These are phyloP conservation scores for Sapajus apella DNA, from an alignment of 2,113 vertebrate genomes.

Conservation along the genomic window DNA sequence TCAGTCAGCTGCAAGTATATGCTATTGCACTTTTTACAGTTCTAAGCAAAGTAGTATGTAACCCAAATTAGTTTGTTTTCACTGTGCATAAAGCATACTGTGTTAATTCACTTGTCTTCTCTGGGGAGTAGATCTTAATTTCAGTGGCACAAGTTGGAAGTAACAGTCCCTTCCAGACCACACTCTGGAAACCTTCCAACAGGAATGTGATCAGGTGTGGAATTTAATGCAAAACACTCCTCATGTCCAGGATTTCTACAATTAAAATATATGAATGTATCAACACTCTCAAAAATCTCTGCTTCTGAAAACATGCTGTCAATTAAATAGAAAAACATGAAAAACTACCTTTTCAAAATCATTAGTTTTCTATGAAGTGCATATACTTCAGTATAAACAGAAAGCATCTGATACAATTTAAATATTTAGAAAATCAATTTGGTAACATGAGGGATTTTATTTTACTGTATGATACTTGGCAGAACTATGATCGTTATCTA, in stretches of 20 bases:
- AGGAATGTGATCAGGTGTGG: constrained; percentile 80
- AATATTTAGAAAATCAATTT: constrained; percentile 5
- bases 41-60: constrained; percentile 70
- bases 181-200: constrained; percentile 83
- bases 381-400: background rate
- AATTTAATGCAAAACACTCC: constrained; percentile 81
- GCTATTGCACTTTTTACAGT: constrained; percentile 66
- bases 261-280: constrained; percentile 79
- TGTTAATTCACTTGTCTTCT: constrained; percentile 87
- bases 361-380: background rate
- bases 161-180: constrained; percentile 78
- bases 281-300: constrained; percentile 68
- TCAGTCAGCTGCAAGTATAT: background rate
- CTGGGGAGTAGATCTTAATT: constrained; percentile 85
- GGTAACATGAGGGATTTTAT: background rate
- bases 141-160: constrained; percentile 84
- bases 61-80: constrained; percentile 79
- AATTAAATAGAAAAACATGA: constrained; percentile 7
- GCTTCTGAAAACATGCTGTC: constrained; percentile 53
- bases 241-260: constrained; percentile 75
- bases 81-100: constrained; percentile 79
- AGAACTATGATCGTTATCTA: background rate
- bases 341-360: constrained; percentile 45
- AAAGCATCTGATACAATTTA: background rate
- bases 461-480: background rate